These are phyloP conservation scores for Eumeta japonica DNA, from an alignment of 1,140 invertebrate genomes.

Conservation along the genomic window DNA sequence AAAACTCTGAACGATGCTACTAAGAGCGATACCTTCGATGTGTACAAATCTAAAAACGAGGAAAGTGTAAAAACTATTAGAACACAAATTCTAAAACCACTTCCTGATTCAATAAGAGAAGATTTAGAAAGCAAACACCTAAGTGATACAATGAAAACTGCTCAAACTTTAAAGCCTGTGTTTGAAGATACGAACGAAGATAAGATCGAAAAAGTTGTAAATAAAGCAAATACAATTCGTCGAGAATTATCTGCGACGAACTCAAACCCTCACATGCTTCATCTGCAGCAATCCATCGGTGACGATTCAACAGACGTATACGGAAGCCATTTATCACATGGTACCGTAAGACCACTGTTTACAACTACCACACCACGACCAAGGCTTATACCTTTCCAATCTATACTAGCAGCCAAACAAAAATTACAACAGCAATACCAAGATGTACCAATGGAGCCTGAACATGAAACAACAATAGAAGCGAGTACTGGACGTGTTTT, in stretches of 20 bases:
- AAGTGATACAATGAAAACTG: slow-evolving; percentile 26
- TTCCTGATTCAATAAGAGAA: slow-evolving; percentile 25
- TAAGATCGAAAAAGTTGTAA: slow-evolving; percentile 26
- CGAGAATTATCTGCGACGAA: slow-evolving; percentile 56
- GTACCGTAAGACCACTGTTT: slow-evolving; percentile 64
- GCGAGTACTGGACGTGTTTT: slow-evolving; percentile 49
- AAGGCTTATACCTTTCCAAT: slow-evolving; percentile 47
- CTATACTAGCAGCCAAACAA: slow-evolving; percentile 40
- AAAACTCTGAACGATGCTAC: slow-evolving; percentile 29
- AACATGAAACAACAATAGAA: slow-evolving; percentile 51
- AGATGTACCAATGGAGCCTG: slow-evolving; percentile 37
- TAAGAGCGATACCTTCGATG: slow-evolving; percentile 30
- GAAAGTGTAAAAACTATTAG: slow-evolving; percentile 26
- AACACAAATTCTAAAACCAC: slow-evolving; percentile 34
- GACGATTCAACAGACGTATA: slow-evolving; percentile 68
- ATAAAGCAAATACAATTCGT: slow-evolving; percentile 43
- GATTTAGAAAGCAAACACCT: slow-evolving; percentile 40
- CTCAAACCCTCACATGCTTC: slow-evolving; percentile 49
- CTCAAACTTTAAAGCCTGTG: slow-evolving; percentile 51
- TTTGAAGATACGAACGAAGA: slow-evolving; percentile 51
- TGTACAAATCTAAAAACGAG: slow-evolving; percentile 33
- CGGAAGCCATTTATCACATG: slow-evolving; percentile 61
- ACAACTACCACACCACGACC: slow-evolving; percentile 60
- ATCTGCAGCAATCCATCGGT: slow-evolving; percentile 53
- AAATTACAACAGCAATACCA: slow-evolving; percentile 50